phyloP scores from a whole-genome alignment of 2,113 vertebrate species.

The Callorhinus ursinus region DNA sequence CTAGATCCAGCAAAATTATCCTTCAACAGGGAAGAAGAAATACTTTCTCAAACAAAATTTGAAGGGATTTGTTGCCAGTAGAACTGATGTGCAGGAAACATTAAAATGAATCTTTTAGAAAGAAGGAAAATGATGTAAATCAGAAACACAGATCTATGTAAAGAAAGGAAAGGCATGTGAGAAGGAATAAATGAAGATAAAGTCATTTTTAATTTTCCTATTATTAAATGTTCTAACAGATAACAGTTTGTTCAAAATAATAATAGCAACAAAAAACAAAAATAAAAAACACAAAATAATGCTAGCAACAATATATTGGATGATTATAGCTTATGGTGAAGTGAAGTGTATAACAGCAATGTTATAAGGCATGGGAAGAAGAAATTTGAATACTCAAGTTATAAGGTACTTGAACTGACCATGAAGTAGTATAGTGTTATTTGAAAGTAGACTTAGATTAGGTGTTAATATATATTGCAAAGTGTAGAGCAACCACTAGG shows the following conservation, averaged over 20 bases:
- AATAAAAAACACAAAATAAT: background rate
- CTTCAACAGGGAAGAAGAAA: background rate
- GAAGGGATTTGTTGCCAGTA: background rate
- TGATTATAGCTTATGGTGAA: background rate
- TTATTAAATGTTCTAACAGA: background rate
- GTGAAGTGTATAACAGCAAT: background rate
- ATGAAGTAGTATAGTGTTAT: background rate
- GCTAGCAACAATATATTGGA: background rate
- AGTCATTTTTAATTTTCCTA: background rate
- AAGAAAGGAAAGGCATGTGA: background rate
- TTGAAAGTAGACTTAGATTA: background rate
- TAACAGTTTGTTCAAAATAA: background rate
- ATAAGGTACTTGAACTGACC: background rate
- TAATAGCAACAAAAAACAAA: background rate
- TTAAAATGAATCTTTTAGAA: background rate
- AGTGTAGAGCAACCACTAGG: background rate
- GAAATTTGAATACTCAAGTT: background rate
- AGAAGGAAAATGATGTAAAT: background rate
- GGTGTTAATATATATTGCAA: background rate
- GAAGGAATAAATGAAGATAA: background rate
- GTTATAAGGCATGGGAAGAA: background rate
- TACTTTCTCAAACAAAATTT: background rate
- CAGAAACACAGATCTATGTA: background rate
- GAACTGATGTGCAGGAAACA: background rate
- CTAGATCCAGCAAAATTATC: background rate